phyloP scores from a whole-genome alignment of 2,113 vertebrate genomes.

The Xiphorhynchus elegans region DNA sequence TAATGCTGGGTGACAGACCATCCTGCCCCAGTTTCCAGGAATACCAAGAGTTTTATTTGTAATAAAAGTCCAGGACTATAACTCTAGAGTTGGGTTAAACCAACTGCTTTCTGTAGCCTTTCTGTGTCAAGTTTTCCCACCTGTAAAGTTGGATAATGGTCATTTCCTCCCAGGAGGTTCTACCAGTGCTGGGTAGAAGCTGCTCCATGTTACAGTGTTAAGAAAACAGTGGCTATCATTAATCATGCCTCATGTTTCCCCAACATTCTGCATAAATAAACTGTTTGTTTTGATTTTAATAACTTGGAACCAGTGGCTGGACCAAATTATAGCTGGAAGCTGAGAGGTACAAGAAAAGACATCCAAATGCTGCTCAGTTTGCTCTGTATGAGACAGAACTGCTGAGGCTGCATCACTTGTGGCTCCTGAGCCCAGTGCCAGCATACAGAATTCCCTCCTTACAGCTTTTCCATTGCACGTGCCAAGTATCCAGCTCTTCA shows the following conservation, averaged over 20 bases:
- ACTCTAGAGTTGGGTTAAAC: neutral
- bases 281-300: conserved; percentile 54
- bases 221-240: conserved; percentile 45
- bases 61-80: neutral
- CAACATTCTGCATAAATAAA: conserved; percentile 21
- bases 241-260: conserved; percentile 14
- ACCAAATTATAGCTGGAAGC: conserved; percentile 52
- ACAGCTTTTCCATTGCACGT: conserved; percentile 48
- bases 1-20: neutral
- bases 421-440: conserved; percentile 16
- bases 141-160: neutral
- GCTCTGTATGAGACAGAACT: conserved; percentile 39
- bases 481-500: conserved; percentile 59
- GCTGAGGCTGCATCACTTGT: conserved; percentile 63
- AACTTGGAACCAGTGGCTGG: conserved; percentile 9
- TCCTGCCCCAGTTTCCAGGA: neutral
- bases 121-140: conserved; percentile 6
- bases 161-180: conserved; percentile 6
- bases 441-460: conserved; percentile 60
- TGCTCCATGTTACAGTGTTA: neutral
- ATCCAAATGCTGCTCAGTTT: conserved; percentile 43
- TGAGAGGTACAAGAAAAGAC: neutral
- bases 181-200: neutral
- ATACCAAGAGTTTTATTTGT: neutral
- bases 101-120: neutral